Percentiles rank a stretch among this genome's conserved stretches.
These are phyloP conservation scores for Cervus canadensis DNA, from an alignment of 2,113 vertebrate genomes.

Conservation along the genomic window DNA sequence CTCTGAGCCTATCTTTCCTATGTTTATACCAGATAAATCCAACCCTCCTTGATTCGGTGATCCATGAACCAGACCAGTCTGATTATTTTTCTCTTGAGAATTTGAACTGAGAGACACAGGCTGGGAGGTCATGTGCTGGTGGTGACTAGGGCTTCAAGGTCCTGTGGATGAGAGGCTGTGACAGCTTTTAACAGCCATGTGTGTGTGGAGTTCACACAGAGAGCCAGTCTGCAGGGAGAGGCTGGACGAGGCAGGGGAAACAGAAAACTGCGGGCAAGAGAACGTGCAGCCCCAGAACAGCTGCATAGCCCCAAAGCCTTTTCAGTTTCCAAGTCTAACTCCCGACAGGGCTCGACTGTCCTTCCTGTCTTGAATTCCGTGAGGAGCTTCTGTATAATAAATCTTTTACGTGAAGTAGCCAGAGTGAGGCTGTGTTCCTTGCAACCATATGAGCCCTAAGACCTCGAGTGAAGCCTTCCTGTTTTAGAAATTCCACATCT, in stretches of 20 bases:
- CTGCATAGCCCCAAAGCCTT: background rate
- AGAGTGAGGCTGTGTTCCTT: background rate
- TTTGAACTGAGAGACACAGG: background rate
- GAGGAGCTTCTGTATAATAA: background rate
- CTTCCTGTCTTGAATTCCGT: background rate
- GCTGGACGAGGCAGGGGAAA: background rate
- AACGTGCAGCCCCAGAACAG: background rate
- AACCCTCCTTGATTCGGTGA: background rate
- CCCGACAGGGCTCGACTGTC: background rate
- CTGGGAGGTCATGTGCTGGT: background rate
- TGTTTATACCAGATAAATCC: background rate
- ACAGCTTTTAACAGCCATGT: rapidly evolving
- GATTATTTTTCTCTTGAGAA: background rate
- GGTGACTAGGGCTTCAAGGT: background rate
- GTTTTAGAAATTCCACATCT: background rate
- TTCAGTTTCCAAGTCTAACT: background rate
- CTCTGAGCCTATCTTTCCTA: background rate
- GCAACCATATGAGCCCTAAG: background rate
- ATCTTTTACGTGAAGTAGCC: background rate
- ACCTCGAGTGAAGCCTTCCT: background rate
- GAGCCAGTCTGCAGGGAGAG: background rate
- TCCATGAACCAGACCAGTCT: background rate
- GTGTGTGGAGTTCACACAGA: background rate
- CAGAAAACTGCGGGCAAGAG: background rate
- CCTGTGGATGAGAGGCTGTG: no score